Conservation (phyloP, 1,140 invertebrate species). For the Drosophila bocqueti region DNA sequence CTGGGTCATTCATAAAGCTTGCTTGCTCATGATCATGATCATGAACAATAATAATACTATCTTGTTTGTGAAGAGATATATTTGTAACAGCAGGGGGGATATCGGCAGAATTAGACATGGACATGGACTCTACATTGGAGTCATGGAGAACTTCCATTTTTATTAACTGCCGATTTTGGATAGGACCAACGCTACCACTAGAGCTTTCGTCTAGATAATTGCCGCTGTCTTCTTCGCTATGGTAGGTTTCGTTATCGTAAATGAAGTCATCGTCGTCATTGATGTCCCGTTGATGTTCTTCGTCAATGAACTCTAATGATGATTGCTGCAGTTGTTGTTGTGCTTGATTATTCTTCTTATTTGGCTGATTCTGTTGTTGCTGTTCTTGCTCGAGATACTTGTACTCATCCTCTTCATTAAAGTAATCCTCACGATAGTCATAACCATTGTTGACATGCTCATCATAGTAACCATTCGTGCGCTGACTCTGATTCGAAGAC, state of each 20-base stretch:
- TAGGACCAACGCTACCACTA: slow-evolving; percentile 69
- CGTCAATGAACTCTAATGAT: slow-evolving; percentile 66
- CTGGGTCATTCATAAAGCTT: slow-evolving; percentile 14
- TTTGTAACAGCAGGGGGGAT: background rate
- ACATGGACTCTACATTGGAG: slow-evolving; percentile 3
- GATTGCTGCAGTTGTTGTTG: slow-evolving; percentile 51
- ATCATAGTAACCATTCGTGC: slow-evolving; percentile 83
- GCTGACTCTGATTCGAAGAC: slow-evolving; percentile 70
- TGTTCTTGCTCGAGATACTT: slow-evolving; percentile 82
- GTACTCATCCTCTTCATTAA: slow-evolving; percentile 84
- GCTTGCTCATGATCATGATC: slow-evolving; percentile 39
- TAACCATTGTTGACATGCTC: slow-evolving; percentile 72
- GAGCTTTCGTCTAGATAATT: slow-evolving; percentile 84
- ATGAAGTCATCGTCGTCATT: slow-evolving; percentile 68
- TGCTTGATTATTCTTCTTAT: slow-evolving; percentile 55
- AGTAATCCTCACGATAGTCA: slow-evolving; percentile 84
- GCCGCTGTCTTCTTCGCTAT: slow-evolving; percentile 78
- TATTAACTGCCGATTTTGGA: slow-evolving; percentile 19
- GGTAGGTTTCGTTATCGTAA: slow-evolving; percentile 73
- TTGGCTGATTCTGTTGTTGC: slow-evolving; percentile 42
- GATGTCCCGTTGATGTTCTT: slow-evolving; percentile 29
- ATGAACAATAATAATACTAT: slow-evolving; percentile 61
- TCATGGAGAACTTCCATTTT: slow-evolving; percentile 12
- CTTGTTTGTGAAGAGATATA: slow-evolving; percentile 70
- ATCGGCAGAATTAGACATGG: background rate